Evolutionary conservation across 2,888 invertebrate species (phyloP).

Genomic region (Sericinus montela): DNA sequence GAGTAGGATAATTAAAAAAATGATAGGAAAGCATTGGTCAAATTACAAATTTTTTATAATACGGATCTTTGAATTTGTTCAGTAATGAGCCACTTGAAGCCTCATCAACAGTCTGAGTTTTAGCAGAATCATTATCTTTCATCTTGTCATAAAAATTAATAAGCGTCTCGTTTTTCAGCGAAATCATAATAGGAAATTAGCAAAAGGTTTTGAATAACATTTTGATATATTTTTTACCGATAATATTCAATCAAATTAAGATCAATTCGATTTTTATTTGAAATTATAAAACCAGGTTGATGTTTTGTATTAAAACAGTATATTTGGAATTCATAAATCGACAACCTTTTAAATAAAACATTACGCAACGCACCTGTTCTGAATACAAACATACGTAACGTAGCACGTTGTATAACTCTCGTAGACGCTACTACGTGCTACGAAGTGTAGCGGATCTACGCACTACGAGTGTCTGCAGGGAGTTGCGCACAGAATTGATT

Average conservation of each 20-base stretch:
- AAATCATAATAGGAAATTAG: too few relatives aligned
- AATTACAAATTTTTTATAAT: background rate
- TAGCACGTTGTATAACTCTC: background rate
- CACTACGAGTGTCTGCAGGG: constrained; percentile 19
- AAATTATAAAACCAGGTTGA: background rate
- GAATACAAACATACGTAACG: background rate
- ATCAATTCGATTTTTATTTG: too few relatives aligned
- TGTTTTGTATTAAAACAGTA: background rate
- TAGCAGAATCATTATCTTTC: background rate
- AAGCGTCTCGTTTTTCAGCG: background rate
- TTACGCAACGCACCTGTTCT: background rate
- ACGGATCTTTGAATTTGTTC: background rate
- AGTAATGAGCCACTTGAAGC: constrained; percentile 6
- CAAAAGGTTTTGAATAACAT: too few relatives aligned
- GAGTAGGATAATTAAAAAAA: too few relatives aligned
- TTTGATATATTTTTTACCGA: too few relatives aligned
- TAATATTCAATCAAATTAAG: too few relatives aligned
- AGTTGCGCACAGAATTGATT: constrained; percentile 40
- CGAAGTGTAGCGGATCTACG: constrained; percentile 37
- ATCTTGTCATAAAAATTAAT: background rate
- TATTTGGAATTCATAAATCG: background rate
- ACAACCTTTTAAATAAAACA: constrained; percentile 3
- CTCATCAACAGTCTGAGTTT: background rate
- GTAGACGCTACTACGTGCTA: constrained; percentile 60
- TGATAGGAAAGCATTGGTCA: too few relatives aligned